Evolutionary conservation across 2,113 vertebrate genomes (phyloP).

Genomic region (Plotosus lineatus): DNA sequence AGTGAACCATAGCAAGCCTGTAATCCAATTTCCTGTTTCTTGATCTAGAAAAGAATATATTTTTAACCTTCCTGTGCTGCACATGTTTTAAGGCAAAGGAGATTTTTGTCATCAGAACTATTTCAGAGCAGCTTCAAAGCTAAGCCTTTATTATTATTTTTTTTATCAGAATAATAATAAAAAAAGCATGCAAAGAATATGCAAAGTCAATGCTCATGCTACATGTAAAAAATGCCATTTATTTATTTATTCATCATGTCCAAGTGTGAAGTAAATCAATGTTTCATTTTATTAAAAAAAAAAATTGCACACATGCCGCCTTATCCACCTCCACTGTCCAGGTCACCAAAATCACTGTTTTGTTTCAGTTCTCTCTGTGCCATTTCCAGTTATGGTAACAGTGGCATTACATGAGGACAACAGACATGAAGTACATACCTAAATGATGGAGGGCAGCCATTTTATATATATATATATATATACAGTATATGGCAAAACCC

Average conservation of each 20-base stretch:
- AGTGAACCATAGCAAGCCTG: conserved; percentile 33
- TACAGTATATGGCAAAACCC: conserved; percentile 48
- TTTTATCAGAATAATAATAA: not conserved
- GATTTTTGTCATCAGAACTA: conserved; percentile 21
- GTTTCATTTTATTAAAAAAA: not conserved
- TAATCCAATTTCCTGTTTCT: conserved; percentile 53
- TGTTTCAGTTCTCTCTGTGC: conserved; percentile 13
- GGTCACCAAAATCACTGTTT: conserved; percentile 25
- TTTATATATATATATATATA: too few relatives aligned
- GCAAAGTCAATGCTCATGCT: not conserved
- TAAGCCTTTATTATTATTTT: not conserved
- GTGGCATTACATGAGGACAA: conserved; percentile 47
- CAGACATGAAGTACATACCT: conserved; percentile 50
- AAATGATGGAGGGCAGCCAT: conserved; percentile 57
- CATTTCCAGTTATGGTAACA: conserved; percentile 43
- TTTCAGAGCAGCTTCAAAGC: conserved; percentile 21
- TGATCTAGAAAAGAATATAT: conserved; percentile 35
- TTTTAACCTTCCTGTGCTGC: conserved; percentile 46
- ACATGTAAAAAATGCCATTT: not conserved
- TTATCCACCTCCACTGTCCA: conserved; percentile 8
- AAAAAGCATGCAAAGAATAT: not conserved
- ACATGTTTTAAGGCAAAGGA: conserved; percentile 50
- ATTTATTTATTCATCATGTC: not conserved
- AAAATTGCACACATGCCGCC: not conserved
- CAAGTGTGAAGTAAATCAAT: not conserved